phyloP scores from a whole-genome alignment of 2,113 vertebrate species.

The Hemiscyllium ocellatum region DNA sequence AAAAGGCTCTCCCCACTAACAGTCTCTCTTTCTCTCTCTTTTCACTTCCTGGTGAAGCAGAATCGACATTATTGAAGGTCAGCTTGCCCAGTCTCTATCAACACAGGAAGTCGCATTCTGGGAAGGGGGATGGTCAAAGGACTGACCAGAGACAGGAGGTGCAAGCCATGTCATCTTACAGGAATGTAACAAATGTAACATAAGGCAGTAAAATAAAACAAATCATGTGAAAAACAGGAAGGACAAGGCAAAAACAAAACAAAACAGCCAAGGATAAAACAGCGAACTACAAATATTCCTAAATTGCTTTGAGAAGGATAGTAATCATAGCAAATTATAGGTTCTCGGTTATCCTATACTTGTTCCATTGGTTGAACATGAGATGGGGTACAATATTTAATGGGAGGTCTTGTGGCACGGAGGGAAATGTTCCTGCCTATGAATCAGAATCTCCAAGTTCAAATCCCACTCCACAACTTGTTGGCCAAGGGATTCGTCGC shows the following conservation, averaged over 20 bases:
- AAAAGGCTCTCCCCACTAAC: not conserved
- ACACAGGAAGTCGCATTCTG: not conserved
- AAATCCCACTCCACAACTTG: not conserved
- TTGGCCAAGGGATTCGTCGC: not conserved
- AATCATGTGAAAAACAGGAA: not conserved
- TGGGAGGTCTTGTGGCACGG: not conserved
- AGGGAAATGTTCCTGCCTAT: not conserved
- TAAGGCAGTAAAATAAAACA: not conserved
- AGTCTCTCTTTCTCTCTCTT: not conserved
- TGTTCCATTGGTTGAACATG: not conserved
- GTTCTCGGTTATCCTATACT: not conserved
- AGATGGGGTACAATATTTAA: not conserved
- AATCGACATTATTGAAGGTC: not conserved
- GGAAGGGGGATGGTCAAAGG: not conserved
- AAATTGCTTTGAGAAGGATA: not conserved
- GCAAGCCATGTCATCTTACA: not conserved
- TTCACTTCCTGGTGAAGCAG: not conserved
- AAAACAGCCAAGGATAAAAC: slow-evolving; percentile 4
- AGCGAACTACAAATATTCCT: not conserved
- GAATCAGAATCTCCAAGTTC: not conserved
- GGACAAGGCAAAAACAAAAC: not conserved
- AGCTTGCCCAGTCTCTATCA: not conserved
- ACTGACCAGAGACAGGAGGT: not conserved
- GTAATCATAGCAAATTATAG: not conserved
- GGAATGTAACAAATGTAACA: not conserved